Percentiles rank a stretch among this genome's conserved stretches.
These are phyloP conservation scores for Hylaea fasciaria DNA, from an alignment of 2,888 invertebrate species.

Conservation along the genomic window DNA sequence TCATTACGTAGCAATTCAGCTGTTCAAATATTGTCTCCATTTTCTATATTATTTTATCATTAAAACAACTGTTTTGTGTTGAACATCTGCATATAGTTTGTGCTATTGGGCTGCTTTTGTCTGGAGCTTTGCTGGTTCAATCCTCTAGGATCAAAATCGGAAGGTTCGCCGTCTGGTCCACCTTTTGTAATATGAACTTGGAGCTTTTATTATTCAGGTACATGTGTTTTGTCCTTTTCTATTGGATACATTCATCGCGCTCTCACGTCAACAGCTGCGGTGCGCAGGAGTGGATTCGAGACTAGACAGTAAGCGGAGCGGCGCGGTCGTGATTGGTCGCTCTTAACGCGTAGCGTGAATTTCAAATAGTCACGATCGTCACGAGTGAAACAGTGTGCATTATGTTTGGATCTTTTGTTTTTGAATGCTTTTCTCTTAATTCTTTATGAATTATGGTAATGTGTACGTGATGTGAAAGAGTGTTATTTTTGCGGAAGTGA, in stretches of 20 bases:
- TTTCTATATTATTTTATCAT: slow-evolving; percentile 1
- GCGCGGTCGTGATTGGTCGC: slow-evolving; percentile 76
- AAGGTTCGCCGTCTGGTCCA: slow-evolving; percentile 58
- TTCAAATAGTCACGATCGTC: slow-evolving; percentile 73
- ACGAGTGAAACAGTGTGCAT: slow-evolving; percentile 64
- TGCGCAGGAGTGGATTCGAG: slow-evolving; percentile 78
- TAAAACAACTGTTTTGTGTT: neutral
- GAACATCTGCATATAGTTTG: neutral
- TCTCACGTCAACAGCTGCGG: slow-evolving; percentile 63
- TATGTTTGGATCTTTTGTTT: slow-evolving; percentile 56
- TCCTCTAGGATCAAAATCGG: slow-evolving; percentile 56
- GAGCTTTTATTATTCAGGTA: slow-evolving; percentile 79
- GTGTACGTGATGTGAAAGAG: slow-evolving; percentile 52
- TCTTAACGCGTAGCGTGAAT: slow-evolving; percentile 62
- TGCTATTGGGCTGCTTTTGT: slow-evolving; percentile 31
- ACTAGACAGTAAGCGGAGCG: slow-evolving; percentile 80
- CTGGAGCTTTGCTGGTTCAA: slow-evolving; percentile 38
- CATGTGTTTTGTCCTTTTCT: slow-evolving; percentile 65
- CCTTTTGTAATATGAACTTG: slow-evolving; percentile 64
- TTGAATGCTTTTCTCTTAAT: slow-evolving; percentile 34
- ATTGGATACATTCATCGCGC: slow-evolving; percentile 52
- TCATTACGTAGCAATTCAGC: slow-evolving; percentile 20
- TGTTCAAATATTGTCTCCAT: slow-evolving; percentile 33
- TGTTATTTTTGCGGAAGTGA: slow-evolving; percentile 51
- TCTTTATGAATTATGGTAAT: slow-evolving; percentile 52